Conservation (phyloP, 2,113 vertebrate species). For the Heliornis fulica region DNA sequence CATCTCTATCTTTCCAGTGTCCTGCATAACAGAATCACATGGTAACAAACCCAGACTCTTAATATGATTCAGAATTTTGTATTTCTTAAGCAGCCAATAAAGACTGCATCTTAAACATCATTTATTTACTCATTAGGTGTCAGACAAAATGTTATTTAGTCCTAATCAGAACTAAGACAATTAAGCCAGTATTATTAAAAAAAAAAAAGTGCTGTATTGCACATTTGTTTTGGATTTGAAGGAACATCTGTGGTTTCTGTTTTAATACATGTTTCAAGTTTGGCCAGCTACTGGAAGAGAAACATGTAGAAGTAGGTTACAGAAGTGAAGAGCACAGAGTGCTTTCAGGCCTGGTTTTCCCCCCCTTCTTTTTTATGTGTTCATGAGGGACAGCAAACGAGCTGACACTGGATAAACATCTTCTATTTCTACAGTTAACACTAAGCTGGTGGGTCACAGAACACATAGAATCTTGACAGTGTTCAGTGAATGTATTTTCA, state of each 20-base stretch:
- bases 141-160: neutral
- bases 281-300: neutral
- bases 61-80: neutral
- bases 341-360: neutral
- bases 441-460: neutral
- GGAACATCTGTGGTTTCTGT: neutral
- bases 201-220: neutral
- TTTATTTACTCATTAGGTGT: neutral
- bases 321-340: neutral
- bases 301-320: neutral
- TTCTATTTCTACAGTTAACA: neutral
- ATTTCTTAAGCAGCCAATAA: neutral
- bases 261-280: neutral
- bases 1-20: conserved; percentile 13
- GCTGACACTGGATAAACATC: neutral
- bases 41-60: neutral
- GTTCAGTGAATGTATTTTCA: neutral
- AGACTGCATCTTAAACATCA: neutral
- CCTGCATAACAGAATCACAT: conserved; percentile 18
- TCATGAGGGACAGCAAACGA: neutral
- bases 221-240: neutral
- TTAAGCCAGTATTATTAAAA: neutral
- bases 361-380: neutral
- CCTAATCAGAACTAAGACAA: neutral
- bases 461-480: neutral